Base-by-base conservation (phyloP, 1,140 invertebrate species). In the Dendroctonus valens region DNA sequence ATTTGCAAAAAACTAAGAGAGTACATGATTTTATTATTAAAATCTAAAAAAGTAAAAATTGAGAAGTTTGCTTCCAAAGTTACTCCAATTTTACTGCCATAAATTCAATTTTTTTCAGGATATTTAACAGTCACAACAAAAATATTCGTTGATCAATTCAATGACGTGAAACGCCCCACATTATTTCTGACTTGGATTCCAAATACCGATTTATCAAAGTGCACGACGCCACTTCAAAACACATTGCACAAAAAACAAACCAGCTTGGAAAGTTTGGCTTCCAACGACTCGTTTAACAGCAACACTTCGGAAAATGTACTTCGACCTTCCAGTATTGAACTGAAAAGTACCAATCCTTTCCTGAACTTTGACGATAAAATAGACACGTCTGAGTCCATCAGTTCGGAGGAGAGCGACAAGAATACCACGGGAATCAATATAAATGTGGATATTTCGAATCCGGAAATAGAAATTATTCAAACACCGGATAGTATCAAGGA, bases 151-250 rank as follows among this genome's bases (percentile, higher is more conserved):
- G 83, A 89, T 72, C 87, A 90, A 72, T 88, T 90, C 66, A 87
- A 86, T 71, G 84, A 85, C 60, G 83, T 84, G 0, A 87, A 86
- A 69, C 82, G 89, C 51, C 91, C 92, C 0, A 96, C 93, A 0
- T 77, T 97, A 0, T 88, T 94, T 65, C 83, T 97, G 0, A 94
- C 91, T 57, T 97, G 95, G 95, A 94, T 97, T 70, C 94, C 95
- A 0, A 97, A 97, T 77, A 86, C 86, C 4, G 92, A 92, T 0
- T 78, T 97, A n/a, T 86, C 89, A 60, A 94, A 90, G 78, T 92
- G 94, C 77, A 92, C 92, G 1, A 65, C 50, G 67, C 59, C 50
- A 73, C 71, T 54, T 69, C 59, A 51, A 59, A 54, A 69, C 37
- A 73, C 64, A 52, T 39, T 64, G 54, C 72, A 74, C n/a, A 74